Percentiles rank a stretch among this genome's conserved stretches.
Conservation (phyloP, 2,888 invertebrate genomes). For the Anagyrus pseudococci region DNA sequence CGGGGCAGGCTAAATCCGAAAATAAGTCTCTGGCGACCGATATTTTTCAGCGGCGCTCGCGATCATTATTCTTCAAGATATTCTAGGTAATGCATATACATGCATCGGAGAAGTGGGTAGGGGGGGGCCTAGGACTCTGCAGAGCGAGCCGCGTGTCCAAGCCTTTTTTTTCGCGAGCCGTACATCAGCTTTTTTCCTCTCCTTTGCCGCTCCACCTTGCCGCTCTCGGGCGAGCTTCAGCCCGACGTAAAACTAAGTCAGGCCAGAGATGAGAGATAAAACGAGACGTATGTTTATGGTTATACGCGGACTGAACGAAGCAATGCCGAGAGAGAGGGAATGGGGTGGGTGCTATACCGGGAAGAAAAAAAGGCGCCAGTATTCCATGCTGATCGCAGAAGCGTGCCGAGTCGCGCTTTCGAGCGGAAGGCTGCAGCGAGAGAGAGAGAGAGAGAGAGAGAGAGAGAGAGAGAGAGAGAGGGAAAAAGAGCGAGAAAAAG, state of each 20-base stretch:
- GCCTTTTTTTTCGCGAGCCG: constrained; percentile 19
- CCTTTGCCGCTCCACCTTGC: neutral
- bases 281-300: constrained; percentile 37
- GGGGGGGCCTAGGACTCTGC: no score
- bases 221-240: constrained; percentile 35
- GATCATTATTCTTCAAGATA: no score
- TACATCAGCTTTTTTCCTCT: neutral
- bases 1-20: no score
- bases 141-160: no score
- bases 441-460: neutral
- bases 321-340: no score
- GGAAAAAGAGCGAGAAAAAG: neutral
- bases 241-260: constrained; percentile 38
- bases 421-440: no score
- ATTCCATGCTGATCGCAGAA: constrained; percentile 9
- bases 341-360: no score
- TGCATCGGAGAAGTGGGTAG: no score
- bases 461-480: neutral
- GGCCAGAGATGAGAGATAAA: constrained; percentile 40
- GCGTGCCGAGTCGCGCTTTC: constrained; percentile 2
- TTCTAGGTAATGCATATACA: no score
- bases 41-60: no score
- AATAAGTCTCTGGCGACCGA: no score
- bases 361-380: constrained; percentile 6
- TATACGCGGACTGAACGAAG: constrained; percentile 3